Percentiles rank a stretch among this genome's conserved stretches.
Conservation (phyloP, 2,113 vertebrate genomes). For the Cebidichthys violaceus region DNA sequence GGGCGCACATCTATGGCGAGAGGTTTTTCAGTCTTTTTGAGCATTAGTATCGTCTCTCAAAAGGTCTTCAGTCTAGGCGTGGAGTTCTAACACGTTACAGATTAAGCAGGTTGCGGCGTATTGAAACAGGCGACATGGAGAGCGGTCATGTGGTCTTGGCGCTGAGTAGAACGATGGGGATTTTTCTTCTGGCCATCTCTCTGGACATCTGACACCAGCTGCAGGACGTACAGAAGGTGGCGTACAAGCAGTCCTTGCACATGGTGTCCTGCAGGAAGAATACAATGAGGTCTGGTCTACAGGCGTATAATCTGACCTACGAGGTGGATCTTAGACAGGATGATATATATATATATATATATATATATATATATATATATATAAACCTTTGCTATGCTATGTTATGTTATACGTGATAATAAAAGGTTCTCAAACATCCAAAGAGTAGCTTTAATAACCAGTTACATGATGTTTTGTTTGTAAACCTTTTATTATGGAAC, state of each 20-base stretch:
- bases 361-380: too few relatives aligned
- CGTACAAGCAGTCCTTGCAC: conserved; percentile 55
- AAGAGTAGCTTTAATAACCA: too few relatives aligned
- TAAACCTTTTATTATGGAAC: background rate
- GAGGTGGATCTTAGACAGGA: background rate
- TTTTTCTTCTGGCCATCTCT: conserved; percentile 64
- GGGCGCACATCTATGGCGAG: background rate
- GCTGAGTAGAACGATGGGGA: conserved; percentile 55
- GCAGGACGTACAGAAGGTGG: conserved; percentile 51
- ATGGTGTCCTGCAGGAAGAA: conserved; percentile 62
- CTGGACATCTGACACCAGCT: conserved; percentile 80
- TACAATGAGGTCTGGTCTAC: accelerated
- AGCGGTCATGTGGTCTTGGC: conserved; percentile 40
- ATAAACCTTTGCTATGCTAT: too few relatives aligned
- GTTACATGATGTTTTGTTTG: background rate
- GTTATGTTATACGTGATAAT: too few relatives aligned
- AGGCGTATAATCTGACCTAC: background rate
- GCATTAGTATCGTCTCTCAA: background rate
- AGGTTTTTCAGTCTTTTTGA: background rate
- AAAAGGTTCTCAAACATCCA: too few relatives aligned
- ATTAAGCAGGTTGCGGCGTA: background rate
- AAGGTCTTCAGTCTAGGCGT: background rate
- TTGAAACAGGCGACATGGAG: background rate
- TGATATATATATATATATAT: conserved; percentile 8
- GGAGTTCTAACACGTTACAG: background rate